Conservation (phyloP, 2,888 invertebrate species). For the Cryptus armator region DNA sequence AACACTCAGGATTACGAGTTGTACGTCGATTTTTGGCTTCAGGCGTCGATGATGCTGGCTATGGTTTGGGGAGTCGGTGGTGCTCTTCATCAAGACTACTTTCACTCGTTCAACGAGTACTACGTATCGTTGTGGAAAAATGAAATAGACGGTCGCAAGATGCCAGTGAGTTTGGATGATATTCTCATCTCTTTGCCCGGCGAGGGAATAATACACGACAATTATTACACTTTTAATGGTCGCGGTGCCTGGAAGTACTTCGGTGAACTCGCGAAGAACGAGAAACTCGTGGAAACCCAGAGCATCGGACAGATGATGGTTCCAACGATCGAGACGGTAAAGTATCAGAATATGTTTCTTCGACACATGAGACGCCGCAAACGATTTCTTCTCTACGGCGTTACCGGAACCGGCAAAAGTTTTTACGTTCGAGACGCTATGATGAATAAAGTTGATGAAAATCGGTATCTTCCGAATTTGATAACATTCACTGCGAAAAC, state of each 20-base stretch:
- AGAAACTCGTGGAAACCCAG: constrained; percentile 88
- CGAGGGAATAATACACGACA: constrained; percentile 93
- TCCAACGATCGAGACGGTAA: constrained; percentile 94
- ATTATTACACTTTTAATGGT: constrained; percentile 92
- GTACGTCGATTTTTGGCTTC: constrained; percentile 90
- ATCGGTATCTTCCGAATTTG: constrained; percentile 91
- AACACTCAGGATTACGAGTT: constrained; percentile 89
- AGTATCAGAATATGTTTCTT: constrained; percentile 91
- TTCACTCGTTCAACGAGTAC: constrained; percentile 89
- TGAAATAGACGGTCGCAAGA: constrained; percentile 85
- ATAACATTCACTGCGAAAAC: constrained; percentile 94
- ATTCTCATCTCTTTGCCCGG: constrained; percentile 91
- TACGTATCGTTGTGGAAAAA: constrained; percentile 87
- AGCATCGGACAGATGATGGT: constrained; percentile 91
- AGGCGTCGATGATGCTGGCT: constrained; percentile 91
- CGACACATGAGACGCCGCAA: constrained; percentile 90
- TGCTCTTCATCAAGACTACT: constrained; percentile 90
- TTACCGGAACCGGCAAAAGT: constrained; percentile 95
- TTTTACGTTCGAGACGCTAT: constrained; percentile 91
- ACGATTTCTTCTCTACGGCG: constrained; percentile 92
- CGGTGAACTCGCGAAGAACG: constrained; percentile 90
- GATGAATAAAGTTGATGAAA: constrained; percentile 89
- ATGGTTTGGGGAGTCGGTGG: constrained; percentile 95
- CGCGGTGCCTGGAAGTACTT: constrained; percentile 96
- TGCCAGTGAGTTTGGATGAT: constrained; percentile 89